phyloP scores from a whole-genome alignment of 1,140 invertebrate species.

The Lithobius niger region DNA sequence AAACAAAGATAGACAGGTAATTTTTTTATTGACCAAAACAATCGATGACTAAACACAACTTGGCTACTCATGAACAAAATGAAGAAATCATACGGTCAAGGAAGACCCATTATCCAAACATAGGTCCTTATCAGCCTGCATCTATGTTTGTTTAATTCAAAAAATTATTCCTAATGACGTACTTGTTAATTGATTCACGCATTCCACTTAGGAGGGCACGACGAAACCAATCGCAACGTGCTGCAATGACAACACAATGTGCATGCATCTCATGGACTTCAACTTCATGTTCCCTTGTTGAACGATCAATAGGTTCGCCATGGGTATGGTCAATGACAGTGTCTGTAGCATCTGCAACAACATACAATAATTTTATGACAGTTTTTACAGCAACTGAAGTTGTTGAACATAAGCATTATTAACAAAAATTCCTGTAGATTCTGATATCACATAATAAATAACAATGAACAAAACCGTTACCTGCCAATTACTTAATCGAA shows the following conservation, averaged over 20 bases:
- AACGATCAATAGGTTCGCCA: slow-evolving; percentile 20
- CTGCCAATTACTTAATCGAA: too few species aligned
- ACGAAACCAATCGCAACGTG: slow-evolving; percentile 53
- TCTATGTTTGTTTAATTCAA: neutral
- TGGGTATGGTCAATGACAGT: slow-evolving; percentile 30
- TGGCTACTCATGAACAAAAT: slow-evolving; percentile 13
- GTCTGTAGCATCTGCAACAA: slow-evolving; percentile 25
- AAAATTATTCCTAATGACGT: slow-evolving; percentile 11
- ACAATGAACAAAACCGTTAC: too few species aligned
- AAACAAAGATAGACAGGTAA: too few species aligned
- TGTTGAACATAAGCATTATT: slow-evolving; percentile 13
- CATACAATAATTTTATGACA: neutral
- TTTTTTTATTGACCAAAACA: slow-evolving; percentile 13
- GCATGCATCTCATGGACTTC: slow-evolving; percentile 34
- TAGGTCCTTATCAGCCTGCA: neutral
- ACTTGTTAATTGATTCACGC: slow-evolving; percentile 54
- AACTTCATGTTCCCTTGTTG: slow-evolving; percentile 20
- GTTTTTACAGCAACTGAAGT: too few species aligned
- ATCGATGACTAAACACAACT: too few species aligned
- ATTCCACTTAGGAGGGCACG: slow-evolving; percentile 52
- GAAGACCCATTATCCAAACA: neutral
- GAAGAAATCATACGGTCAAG: slow-evolving; percentile 5
- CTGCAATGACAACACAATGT: slow-evolving; percentile 50
- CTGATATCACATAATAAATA: too few species aligned
- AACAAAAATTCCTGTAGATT: too few species aligned